A percentile compares a stretch with the other conserved stretches of the same genome.
Conservation (phyloP, 2,797 vertebrate genomes). For the Bucorvus abyssinicus region DNA sequence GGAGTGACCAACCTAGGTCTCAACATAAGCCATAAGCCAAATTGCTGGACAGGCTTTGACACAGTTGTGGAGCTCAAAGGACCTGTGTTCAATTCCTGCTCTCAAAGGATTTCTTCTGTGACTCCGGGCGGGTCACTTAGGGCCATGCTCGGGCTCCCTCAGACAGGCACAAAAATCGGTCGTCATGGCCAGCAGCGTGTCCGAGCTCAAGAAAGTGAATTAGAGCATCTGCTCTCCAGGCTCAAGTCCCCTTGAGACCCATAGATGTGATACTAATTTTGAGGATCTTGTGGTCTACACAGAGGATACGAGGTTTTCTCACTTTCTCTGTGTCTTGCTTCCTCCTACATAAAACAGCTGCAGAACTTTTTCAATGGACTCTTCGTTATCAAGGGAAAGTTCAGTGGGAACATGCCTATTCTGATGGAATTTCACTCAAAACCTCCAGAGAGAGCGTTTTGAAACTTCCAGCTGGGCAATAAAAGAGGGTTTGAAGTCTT, state of each 20-base stretch:
- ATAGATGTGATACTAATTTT: fast-evolving
- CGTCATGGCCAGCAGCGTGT: fast-evolving
- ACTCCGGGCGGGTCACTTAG: background rate
- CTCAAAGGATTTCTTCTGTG: background rate
- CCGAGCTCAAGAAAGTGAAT: background rate
- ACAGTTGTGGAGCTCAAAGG: background rate
- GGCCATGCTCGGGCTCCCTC: background rate
- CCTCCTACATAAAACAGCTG: background rate
- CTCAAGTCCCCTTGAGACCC: background rate
- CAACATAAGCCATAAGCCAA: background rate
- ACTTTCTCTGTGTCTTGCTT: background rate
- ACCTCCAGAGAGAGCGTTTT: background rate
- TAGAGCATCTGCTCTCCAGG: background rate
- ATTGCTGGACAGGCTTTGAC: background rate
- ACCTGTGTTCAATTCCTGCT: background rate
- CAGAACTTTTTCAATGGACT: background rate
- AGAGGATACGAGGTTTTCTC: background rate
- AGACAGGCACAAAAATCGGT: background rate
- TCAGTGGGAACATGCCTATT: background rate
- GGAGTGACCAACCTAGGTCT: background rate
- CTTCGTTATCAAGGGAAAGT: background rate
- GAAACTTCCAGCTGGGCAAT: background rate
- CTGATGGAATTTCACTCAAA: background rate
- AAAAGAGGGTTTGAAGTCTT: background rate
- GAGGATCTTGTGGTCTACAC: background rate